phyloP scores from a whole-genome alignment of 2,888 invertebrate species.

The Cephus rjabovi region DNA sequence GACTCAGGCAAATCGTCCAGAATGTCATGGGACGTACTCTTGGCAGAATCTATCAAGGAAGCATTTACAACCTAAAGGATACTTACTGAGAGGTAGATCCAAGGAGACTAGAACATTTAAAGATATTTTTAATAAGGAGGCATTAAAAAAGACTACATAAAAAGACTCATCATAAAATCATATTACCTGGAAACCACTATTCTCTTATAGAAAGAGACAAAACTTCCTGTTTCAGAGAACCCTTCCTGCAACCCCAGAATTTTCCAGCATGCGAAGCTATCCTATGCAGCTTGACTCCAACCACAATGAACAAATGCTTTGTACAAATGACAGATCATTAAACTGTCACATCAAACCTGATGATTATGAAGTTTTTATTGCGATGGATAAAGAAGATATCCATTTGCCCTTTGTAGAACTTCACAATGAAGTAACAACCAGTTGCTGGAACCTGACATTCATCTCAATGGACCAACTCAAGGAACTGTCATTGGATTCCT shows the following conservation, averaged over 20 bases:
- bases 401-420: neutral
- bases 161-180: neutral
- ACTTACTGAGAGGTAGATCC: neutral
- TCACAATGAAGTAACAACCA: neutral
- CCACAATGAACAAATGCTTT: neutral
- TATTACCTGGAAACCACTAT: neutral
- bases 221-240: conserved; percentile 1
- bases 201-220: neutral
- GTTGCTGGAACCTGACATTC: neutral
- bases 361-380: neutral
- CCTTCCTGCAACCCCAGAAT: neutral
- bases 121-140: neutral
- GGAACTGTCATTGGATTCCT: neutral
- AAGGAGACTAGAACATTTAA: neutral
- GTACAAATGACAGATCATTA: neutral
- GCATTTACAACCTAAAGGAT: conserved; percentile 23
- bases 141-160: neutral
- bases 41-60: conserved; percentile 40
- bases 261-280: neutral
- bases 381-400: neutral
- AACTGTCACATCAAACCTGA: neutral
- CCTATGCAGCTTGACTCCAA: neutral
- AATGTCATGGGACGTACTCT: conserved; percentile 39
- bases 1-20: conserved; percentile 36
- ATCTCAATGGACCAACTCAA: neutral